These are phyloP conservation scores for Crenichthys baileyi DNA, from an alignment of 2,797 vertebrate genomes.

Conservation along the genomic window DNA sequence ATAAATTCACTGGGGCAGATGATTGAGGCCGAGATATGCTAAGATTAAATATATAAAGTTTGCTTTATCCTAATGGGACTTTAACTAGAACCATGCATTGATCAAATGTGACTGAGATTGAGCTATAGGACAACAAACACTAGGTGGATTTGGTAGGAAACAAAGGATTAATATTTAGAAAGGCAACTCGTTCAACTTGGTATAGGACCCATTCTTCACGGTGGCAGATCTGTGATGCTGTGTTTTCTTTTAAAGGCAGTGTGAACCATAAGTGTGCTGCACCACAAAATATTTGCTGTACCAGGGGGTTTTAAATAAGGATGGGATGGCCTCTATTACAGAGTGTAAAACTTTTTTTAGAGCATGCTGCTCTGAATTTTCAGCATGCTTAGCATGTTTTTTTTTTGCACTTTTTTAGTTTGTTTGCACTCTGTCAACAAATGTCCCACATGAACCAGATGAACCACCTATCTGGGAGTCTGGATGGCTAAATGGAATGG, in stretches of 20 bases:
- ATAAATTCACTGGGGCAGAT: no score
- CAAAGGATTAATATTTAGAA: not conserved
- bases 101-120: not conserved
- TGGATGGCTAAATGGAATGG: not conserved
- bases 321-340: no score
- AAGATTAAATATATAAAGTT: not conserved
- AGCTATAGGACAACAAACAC: not conserved
- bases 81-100: not conserved
- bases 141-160: not conserved
- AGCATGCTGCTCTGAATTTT: no score
- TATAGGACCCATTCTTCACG: not conserved
- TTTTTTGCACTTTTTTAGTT: not conserved
- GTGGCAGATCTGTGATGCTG: not conserved
- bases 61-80: not conserved
- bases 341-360: no score
- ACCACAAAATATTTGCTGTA: not conserved
- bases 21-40: not conserved
- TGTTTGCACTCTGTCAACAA: not conserved
- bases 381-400: no score
- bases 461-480: not conserved
- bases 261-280: no score
- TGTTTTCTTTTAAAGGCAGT: not conserved
- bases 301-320: not conserved
- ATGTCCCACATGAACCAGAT: not conserved
- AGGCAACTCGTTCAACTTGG: not conserved